phyloP scores from a whole-genome alignment of 2,113 vertebrate species.

The Seriola rivoliana region DNA sequence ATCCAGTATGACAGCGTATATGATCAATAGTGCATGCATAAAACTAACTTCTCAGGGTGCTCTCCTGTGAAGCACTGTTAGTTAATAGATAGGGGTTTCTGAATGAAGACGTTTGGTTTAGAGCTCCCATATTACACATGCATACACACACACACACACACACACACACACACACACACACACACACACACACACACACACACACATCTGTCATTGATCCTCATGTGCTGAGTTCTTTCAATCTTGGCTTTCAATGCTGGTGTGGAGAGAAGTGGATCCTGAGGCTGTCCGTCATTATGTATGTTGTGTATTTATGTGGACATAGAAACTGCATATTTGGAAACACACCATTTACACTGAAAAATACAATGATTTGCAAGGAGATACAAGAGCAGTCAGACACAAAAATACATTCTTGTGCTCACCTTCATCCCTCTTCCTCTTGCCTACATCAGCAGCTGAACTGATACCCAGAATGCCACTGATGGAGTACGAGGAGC shows the following conservation, averaged over 20 bases:
- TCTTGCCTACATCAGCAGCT: constrained; percentile 92
- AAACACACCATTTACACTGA: neutral
- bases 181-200: constrained; percentile 22
- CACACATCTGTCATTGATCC: constrained; percentile 54
- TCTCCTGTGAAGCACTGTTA: constrained; percentile 47
- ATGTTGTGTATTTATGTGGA: constrained; percentile 18
- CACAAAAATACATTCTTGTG: neutral
- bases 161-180: constrained; percentile 36
- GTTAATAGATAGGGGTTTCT: constrained; percentile 63
- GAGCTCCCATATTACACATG: constrained; percentile 27
- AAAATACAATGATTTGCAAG: neutral
- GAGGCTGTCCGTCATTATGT: constrained; percentile 11
- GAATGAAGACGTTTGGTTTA: constrained; percentile 81
- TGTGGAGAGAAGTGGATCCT: neutral
- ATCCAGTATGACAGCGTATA: constrained; percentile 57
- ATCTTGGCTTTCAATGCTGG: constrained; percentile 35
- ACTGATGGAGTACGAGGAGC: constrained; percentile 98
- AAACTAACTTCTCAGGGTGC: constrained; percentile 55
- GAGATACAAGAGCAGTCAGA: neutral
- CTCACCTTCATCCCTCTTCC: constrained; percentile 97
- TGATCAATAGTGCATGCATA: constrained; percentile 77
- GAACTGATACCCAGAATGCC: constrained; percentile 98
- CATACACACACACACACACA: constrained; percentile 26
- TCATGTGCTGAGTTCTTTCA: constrained; percentile 41
- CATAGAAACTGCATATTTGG: neutral